Base-by-base conservation (phyloP, 2,888 invertebrate species). In the Dryococelus australis region DNA sequence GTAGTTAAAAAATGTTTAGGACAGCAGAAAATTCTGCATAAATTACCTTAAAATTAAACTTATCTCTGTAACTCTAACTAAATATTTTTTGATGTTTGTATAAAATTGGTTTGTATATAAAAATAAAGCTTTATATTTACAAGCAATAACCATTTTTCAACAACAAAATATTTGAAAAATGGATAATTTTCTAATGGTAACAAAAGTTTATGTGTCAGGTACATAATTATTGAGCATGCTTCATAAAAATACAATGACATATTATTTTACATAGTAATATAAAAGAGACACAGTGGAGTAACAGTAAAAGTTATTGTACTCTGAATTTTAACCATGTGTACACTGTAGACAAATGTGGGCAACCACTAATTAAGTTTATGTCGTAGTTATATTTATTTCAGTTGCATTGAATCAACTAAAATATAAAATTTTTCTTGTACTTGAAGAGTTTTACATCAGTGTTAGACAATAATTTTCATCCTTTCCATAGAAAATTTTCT, bases 161-260 rank as follows among this genome's bases (percentile, higher is more conserved):
- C 65, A 65, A 65, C 65, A 65, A 65, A 65, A 9, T 8, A 65
- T 65, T 65, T 65, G 65, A 65, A 65, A 65, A 65, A 65, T 65
- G 65, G 65, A 65, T 65, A 65, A 65, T 65, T 65, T 65, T 12
- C 65, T 65, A 65, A 65, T 65, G n/a, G 65, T 65, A 65, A 65
- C 65, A 65, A 65, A 65, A 10, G 16, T 9, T 65, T 65, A n/a
- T 24, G n/a, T 65, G 65, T 10, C 65, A 65, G 65, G 65, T 65
- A 65, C 65, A 65, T n/a, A n/a, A 65, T 1, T 65, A n/a, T 65
- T 65, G 65, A 65, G 65, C 65, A 65, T 65, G 16, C n/a, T 65
- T 65, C 24, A 65, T 65, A 65, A 65, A 47, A 65, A 65, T 65
- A 65, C 65, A 65, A n/a, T 65, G n/a, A 47, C 47, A 47, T 47